Evolutionary conservation across 1,140 invertebrate species (phyloP).

Genomic region (Caenorhabditis briggsae): DNA sequence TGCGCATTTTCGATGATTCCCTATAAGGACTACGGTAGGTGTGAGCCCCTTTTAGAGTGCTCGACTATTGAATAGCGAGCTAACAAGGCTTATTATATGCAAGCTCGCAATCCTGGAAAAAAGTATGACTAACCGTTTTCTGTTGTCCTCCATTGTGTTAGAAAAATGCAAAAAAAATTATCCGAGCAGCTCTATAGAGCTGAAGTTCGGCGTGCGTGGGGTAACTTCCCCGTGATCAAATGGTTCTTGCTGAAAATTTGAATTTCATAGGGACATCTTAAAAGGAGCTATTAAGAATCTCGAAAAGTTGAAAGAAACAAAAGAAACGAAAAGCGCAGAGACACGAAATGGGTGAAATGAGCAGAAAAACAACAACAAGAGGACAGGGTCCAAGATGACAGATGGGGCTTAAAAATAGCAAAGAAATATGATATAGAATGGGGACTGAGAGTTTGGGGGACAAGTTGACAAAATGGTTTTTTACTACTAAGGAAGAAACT

Average conservation of each 20-base stretch:
- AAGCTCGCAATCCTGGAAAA: background rate
- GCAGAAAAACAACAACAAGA: background rate
- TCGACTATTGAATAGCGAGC: no score
- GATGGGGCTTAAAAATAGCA: background rate
- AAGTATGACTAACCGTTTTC: constrained; percentile 4
- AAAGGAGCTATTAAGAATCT: background rate
- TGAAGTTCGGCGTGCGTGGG: background rate
- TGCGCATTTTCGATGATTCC: constrained; percentile 31
- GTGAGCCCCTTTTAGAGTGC: background rate
- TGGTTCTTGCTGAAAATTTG: background rate
- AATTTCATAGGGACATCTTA: no score
- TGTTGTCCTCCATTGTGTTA: constrained; percentile 17
- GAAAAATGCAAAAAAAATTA: background rate
- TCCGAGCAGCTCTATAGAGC: background rate
- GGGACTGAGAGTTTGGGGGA: background rate
- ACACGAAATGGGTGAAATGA: no score
- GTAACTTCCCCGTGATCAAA: constrained; percentile 36
- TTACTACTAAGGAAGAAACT: no score
- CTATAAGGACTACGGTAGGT: constrained; percentile 26
- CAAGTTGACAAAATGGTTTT: no score
- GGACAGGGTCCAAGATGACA: background rate
- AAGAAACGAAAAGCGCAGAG: no score
- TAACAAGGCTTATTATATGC: no score
- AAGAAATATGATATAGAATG: background rate
- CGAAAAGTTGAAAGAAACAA: background rate